Base-by-base conservation (phyloP, 2,888 invertebrate species). In the Capitulum mitella region DNA sequence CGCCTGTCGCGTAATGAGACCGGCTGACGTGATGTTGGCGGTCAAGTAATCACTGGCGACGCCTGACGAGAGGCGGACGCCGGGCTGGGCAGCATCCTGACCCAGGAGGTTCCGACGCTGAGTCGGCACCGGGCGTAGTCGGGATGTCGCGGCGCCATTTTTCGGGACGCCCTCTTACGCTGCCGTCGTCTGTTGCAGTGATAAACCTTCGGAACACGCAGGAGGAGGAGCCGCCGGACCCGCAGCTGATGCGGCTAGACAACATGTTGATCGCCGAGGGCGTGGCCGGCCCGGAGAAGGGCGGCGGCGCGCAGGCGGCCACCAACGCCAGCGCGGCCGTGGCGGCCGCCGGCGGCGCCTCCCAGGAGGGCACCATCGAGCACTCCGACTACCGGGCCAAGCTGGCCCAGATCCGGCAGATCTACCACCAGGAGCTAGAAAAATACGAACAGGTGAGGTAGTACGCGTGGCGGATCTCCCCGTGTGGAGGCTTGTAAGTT, bases 321-420 rank as follows among this genome's bases (percentile, higher is more conserved):
- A 95, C 94, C 5, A 93, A 94, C 0, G 94, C 95, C 43, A 93
- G 94, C 6, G 94, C 95, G 19, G 94, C 95, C n/a, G n/a, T n/a
- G 48, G 88, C 89, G 19, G 91, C 91, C 81, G 91, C 91, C 86
- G 91, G 93, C 82, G 75, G 75, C 46, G 75, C 75, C 34, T 26
- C 74, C 40, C 43, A 22, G 26, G 96, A 97, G 87, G 96, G 96
- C 87, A 96, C 97, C 83, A 97, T 97, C 86, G 99, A 99, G 88
- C 98, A 99, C 88, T 97, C 98, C 81, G 99, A 99, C 88, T 99
- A 99, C 89, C 91, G 98, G 84, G 97, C 97, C 84, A 99, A 99
- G 88, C 90, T 99, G 84, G 95, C 97, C 26, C 98, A 99, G 89
- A 99, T 99, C 86, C 90, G 99, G 81, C 95, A 96, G 88, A 98